Percentiles rank a stretch among this genome's conserved stretches.
Evolutionary conservation across 2,797 vertebrate species (phyloP).

Genomic region (Phalanger gymnotis): DNA sequence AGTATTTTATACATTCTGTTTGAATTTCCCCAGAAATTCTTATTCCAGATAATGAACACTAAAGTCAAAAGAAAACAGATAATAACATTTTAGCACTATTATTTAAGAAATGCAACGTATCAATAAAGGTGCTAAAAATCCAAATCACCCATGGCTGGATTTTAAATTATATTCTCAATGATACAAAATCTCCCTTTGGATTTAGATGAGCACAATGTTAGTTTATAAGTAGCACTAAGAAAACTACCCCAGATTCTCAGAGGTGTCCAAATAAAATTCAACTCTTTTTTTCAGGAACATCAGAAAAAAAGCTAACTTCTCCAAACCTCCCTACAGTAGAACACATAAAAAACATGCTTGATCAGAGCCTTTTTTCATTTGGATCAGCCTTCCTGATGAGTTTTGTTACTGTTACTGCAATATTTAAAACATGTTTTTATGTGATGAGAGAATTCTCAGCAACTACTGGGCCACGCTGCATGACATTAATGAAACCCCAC

Average conservation of each 20-base stretch:
- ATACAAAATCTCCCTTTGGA: neutral
- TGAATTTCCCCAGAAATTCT: constrained; percentile 29
- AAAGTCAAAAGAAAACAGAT: neutral
- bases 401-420: too few species aligned
- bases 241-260: neutral
- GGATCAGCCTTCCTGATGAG: neutral
- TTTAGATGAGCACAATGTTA: neutral
- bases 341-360: neutral
- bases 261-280: neutral
- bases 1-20: constrained; percentile 21
- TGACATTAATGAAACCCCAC: constrained; percentile 33
- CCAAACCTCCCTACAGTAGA: neutral
- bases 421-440: too few species aligned
- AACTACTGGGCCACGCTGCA: constrained; percentile 26
- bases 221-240: neutral
- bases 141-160: neutral
- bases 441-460: constrained; percentile 24
- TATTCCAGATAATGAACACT: constrained; percentile 17
- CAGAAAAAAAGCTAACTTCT: neutral
- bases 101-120: neutral
- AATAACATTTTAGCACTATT: neutral
- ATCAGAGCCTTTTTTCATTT: neutral
- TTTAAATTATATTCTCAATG: neutral
- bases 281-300: neutral
- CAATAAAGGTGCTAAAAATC: neutral